Conservation (phyloP, 2,113 vertebrate genomes). For the Lasiurus borealis region DNA sequence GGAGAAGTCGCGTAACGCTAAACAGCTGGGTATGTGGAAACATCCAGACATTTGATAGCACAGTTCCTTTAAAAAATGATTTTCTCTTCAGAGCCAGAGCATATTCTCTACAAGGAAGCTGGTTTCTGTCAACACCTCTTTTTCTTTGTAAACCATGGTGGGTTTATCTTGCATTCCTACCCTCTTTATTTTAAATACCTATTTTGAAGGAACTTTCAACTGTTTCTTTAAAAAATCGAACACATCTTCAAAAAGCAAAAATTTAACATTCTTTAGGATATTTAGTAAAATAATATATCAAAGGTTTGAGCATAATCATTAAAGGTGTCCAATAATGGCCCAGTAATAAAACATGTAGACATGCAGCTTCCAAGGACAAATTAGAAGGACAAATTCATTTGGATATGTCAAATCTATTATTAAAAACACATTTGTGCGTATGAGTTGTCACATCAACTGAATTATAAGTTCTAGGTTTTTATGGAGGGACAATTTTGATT, state of each 20-base stretch:
- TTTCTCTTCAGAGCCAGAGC: conserved; percentile 8
- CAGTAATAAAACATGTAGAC: not conserved
- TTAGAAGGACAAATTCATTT: not conserved
- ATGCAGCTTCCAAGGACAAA: not conserved
- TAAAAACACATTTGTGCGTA: not conserved
- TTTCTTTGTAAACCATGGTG: not conserved
- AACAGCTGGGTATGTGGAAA: conserved; percentile 67
- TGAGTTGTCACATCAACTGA: not conserved
- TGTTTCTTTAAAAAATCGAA: not conserved
- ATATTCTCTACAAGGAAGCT: not conserved
- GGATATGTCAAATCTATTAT: not conserved
- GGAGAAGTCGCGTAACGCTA: not conserved
- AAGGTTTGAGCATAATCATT: not conserved
- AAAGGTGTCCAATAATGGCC: not conserved
- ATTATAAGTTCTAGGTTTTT: conserved; percentile 13
- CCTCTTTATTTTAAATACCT: not conserved
- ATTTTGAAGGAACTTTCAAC: too few species aligned
- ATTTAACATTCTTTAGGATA: not conserved
- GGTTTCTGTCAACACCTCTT: conserved; percentile 52
- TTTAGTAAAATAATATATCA: not conserved
- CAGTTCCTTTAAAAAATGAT: not conserved
- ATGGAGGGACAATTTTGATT: not conserved
- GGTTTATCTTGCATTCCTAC: not conserved
- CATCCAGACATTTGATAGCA: conserved; percentile 36
- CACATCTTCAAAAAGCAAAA: not conserved